Evolutionary conservation across 2,797 vertebrate genomes (phyloP), one percentile per base, ranked within the genome.

Genomic region (Alca torda): DNA sequence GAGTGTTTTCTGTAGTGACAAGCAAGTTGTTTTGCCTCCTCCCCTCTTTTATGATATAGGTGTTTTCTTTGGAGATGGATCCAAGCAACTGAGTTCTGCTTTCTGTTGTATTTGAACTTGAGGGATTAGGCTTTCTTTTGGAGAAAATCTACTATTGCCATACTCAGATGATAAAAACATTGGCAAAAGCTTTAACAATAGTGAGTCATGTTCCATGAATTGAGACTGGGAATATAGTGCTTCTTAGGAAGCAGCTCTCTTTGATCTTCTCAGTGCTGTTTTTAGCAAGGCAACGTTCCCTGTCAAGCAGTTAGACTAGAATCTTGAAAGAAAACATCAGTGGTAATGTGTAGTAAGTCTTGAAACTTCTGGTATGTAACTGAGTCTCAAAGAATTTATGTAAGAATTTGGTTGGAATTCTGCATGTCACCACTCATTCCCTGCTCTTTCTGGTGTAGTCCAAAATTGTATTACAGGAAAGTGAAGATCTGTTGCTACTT

Each of bases 51-150:
- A 69, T 6, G 9, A 59, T 79, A 53, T 20, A 90, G 76, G 46
- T 96, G 82, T 95, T 97, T 95, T 95, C 93, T 95, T 96, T 96
- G 95, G 94, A 95, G 85, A 48, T 91, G 80, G 91, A 95, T 95
- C 94, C 95, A 97, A 96, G 91, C 76, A 94, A 48, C n/a, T 0
- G 1, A 95, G 46, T 92, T 91, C 48, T 92, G 43, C 76, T 81
- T 94, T 91, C 84, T 94, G 73, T 88, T 91, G 33, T 95, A 84
- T 94, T 94, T 96, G 84, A 90, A 95, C 69, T 83, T 91, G 61
- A 75, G 57, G 43, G 24, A 83, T 89, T 85, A 85, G 37, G 51
- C 87, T 93, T 96, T 95, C 76, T 86, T 95, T 86, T 93, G 54
- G 75, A 89, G 69, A 93, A 89, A 93, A 89, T 81, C 46, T 73